These are phyloP conservation scores for Zaprionus nigranus DNA, from an alignment of 1,140 invertebrate species.

Conservation along the genomic window DNA sequence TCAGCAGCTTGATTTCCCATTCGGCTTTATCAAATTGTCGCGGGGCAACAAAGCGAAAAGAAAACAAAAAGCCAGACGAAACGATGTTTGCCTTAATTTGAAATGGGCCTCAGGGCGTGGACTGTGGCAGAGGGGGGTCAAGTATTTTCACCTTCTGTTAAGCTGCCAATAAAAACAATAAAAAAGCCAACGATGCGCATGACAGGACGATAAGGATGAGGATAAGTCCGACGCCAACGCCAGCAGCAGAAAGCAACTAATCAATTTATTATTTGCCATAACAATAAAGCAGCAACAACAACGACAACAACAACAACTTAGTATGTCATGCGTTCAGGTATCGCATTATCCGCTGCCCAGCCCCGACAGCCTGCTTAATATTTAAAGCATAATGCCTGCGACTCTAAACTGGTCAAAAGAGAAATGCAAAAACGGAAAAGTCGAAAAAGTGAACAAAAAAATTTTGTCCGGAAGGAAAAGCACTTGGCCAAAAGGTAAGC, in stretches of 20 bases:
- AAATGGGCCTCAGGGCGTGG: conserved; percentile 28
- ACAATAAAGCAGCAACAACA: conserved; percentile 58
- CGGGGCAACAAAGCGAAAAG: conserved; percentile 18
- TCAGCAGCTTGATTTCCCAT: conserved; percentile 1
- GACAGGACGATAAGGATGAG: conserved; percentile 41
- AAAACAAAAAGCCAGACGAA: conserved; percentile 23
- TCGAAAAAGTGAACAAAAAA: conserved; percentile 9
- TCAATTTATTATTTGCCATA: conserved; percentile 78
- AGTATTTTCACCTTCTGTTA: conserved; percentile 3
- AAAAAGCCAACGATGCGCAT: conserved; percentile 53
- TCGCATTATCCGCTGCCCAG: conserved; percentile 48
- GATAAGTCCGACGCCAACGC: not conserved
- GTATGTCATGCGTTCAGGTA: conserved; percentile 44
- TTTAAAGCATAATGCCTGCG: conserved; percentile 65
- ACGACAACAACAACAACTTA: conserved; percentile 18
- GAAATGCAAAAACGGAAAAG: conserved; percentile 23
- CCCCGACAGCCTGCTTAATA: conserved; percentile 40
- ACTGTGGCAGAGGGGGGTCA: not conserved
- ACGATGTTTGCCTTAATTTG: conserved; percentile 67
- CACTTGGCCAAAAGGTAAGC: conserved; percentile 25
- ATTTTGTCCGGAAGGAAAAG: not conserved
- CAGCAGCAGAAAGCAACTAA: conserved; percentile 54
- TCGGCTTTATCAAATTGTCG: conserved; percentile 37
- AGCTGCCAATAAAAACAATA: conserved; percentile 64
- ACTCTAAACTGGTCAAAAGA: conserved; percentile 19